Evolutionary conservation across 2,888 invertebrate species (phyloP).

Genomic region (Hydraecia micacea): DNA sequence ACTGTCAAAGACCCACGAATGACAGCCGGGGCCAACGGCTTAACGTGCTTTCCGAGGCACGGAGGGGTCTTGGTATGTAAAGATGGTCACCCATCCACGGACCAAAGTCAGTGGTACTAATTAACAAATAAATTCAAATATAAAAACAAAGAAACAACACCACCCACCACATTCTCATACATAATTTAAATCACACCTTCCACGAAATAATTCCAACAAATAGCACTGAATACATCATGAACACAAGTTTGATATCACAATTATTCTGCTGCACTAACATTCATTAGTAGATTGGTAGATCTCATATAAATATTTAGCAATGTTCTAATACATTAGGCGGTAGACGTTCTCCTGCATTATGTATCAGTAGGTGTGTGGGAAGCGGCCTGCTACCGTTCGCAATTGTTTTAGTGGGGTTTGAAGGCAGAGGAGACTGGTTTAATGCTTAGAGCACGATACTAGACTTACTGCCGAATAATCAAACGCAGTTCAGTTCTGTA

Average conservation of each 20-base stretch:
- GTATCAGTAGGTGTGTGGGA: conserved; percentile 67
- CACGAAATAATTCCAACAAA: conserved; percentile 25
- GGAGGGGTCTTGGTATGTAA: no score
- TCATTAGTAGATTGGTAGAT: conserved; percentile 62
- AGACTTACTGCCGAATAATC: background rate
- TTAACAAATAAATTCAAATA: no score
- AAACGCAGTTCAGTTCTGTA: no score
- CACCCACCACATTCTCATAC: background rate
- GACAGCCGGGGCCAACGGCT: no score
- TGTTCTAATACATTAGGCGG: conserved; percentile 83
- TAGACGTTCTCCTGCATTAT: conserved; percentile 80
- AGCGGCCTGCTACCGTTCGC: conserved; percentile 25
- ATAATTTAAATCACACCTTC: background rate
- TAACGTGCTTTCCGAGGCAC: no score
- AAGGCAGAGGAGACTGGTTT: conserved; percentile 13
- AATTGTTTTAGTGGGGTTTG: conserved; percentile 28
- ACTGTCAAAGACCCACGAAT: no score
- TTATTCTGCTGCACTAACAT: conserved; percentile 47
- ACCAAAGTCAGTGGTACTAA: no score
- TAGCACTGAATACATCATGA: conserved; percentile 37
- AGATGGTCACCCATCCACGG: no score
- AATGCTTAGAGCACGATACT: no score
- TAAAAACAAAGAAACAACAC: background rate
- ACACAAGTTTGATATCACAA: conserved; percentile 42
- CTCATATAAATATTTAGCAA: conserved; percentile 83